These are phyloP conservation scores for Folsomia candida DNA, from an alignment of 2,888 invertebrate species.

Conservation along the genomic window DNA sequence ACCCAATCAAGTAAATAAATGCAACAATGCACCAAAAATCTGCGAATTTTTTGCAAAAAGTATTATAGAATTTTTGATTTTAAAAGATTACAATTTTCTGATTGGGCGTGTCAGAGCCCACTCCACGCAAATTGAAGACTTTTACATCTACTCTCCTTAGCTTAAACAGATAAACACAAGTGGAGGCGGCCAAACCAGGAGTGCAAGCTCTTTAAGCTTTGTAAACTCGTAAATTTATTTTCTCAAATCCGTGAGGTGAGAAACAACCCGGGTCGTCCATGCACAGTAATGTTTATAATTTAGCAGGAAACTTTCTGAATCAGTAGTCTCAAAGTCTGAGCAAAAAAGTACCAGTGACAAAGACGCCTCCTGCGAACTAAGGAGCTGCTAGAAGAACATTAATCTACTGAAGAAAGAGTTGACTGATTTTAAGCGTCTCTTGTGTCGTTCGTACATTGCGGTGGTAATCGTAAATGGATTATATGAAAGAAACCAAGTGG, in stretches of 20 bases:
- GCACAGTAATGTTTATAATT: background rate
- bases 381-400: background rate
- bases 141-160: too few species aligned
- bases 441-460: too few species aligned
- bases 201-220: background rate
- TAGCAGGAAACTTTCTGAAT: background rate
- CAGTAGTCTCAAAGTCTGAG: background rate
- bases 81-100: too few species aligned
- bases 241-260: background rate
- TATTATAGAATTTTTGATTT: too few species aligned
- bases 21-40: too few species aligned
- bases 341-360: background rate
- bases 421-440: background rate
- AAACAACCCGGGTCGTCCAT: background rate
- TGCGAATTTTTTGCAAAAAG: too few species aligned
- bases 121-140: too few species aligned
- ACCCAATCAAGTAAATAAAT: too few species aligned
- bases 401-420: background rate
- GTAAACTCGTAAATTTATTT: background rate
- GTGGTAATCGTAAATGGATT: too few species aligned
- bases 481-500: too few species aligned
- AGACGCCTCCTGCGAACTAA: background rate
- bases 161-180: too few species aligned
- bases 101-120: too few species aligned
- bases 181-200: background rate